phyloP scores from a whole-genome alignment of 2,113 vertebrate genomes.

The Hyperoodon ampullatus region DNA sequence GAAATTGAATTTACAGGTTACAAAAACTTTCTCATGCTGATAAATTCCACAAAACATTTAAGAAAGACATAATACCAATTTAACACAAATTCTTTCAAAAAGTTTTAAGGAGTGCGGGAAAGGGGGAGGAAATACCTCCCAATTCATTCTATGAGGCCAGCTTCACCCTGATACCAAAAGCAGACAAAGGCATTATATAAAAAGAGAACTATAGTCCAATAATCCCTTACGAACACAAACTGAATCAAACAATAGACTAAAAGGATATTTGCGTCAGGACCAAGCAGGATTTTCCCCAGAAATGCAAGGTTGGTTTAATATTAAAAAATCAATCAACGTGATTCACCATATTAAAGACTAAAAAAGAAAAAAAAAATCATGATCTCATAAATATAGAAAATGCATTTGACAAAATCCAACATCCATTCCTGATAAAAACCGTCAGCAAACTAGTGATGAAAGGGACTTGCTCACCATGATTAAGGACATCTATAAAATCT shows the following conservation, averaged over 20 bases:
- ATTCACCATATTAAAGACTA: neutral
- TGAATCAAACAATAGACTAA: neutral
- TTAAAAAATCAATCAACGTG: neutral
- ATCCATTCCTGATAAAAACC: neutral
- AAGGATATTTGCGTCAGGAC: neutral
- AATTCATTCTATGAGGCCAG: neutral
- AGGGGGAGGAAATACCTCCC: neutral
- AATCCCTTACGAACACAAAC: neutral
- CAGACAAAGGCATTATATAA: neutral
- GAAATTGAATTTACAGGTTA: neutral
- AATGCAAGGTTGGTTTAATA: neutral
- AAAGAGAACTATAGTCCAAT: neutral
- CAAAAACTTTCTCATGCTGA: neutral
- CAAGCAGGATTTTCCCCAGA: neutral
- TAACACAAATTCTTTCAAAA: neutral
- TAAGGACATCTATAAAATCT: neutral
- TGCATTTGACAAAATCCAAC: neutral
- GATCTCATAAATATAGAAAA: neutral
- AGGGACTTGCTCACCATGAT: neutral
- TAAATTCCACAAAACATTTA: neutral
- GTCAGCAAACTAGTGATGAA: neutral
- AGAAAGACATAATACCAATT: neutral
- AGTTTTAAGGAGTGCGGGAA: neutral
- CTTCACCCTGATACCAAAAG: neutral
- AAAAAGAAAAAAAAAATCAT: neutral